Conservation (phyloP, 2,888 invertebrate genomes). For the Eristalinus aeneus region DNA sequence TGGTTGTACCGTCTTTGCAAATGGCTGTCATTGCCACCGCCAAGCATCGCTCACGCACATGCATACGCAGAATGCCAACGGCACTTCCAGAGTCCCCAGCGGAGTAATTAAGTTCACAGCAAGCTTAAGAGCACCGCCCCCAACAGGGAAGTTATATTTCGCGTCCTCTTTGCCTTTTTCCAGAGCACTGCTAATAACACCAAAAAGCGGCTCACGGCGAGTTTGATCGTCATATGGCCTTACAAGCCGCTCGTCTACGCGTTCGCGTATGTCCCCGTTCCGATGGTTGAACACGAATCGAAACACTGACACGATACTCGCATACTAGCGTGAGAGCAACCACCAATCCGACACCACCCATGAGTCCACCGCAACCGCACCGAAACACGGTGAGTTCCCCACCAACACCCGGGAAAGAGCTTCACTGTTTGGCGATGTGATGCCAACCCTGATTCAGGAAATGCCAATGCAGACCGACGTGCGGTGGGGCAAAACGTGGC, state of each 20-base stretch:
- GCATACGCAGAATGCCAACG: slow-evolving; percentile 27
- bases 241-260: slow-evolving; percentile 24
- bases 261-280: slow-evolving; percentile 1
- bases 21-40: slow-evolving; percentile 53
- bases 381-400: background rate
- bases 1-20: slow-evolving; percentile 32
- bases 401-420: background rate
- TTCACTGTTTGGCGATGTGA: slow-evolving; percentile 19
- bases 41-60: background rate
- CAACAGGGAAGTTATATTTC: slow-evolving; percentile 19
- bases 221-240: background rate
- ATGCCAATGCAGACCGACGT: background rate
- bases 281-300: slow-evolving; percentile 34
- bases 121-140: slow-evolving; percentile 38
- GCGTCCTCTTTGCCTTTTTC: background rate
- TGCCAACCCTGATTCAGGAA: background rate
- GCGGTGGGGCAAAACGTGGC: background rate
- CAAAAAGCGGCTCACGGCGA: background rate
- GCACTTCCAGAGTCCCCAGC: slow-evolving; percentile 41
- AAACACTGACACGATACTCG: slow-evolving; percentile 38
- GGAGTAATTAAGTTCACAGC: slow-evolving; percentile 57
- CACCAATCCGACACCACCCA: background rate
- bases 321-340: slow-evolving; percentile 6
- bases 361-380: background rate
- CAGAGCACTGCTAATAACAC: background rate